Conservation (phyloP, 2,113 vertebrate species). For the Willisornis vidua region DNA sequence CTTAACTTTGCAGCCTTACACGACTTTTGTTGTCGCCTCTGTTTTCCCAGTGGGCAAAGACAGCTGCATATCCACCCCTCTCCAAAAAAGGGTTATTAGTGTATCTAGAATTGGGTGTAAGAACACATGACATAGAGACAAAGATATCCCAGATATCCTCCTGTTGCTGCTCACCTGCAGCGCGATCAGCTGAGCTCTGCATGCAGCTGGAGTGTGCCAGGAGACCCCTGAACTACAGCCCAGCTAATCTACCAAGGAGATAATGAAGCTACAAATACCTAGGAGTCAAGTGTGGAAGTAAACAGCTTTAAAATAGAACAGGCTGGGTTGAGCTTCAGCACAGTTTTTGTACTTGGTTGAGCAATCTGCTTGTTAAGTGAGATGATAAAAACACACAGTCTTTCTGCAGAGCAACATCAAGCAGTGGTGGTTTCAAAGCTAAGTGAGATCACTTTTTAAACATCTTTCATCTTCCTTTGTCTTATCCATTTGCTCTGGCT, state of each 20-base stretch:
- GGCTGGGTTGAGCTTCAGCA: not conserved
- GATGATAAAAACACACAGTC: not conserved
- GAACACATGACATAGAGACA: not conserved
- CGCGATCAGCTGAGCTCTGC: not conserved
- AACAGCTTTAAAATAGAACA: slow-evolving; percentile 34
- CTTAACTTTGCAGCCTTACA: not conserved
- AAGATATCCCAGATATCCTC: not conserved
- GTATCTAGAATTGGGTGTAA: not conserved
- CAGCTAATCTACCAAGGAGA: not conserved
- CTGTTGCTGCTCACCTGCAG: not conserved
- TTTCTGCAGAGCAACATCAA: not conserved
- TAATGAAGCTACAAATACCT: slow-evolving; percentile 20
- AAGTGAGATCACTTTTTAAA: not conserved
- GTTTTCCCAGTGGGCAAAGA: not conserved
- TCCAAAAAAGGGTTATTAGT: not conserved
- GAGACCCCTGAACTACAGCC: not conserved
- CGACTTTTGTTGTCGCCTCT: not conserved
- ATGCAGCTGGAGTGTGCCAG: not conserved
- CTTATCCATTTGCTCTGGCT: not conserved
- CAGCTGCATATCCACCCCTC: not conserved
- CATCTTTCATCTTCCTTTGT: not conserved
- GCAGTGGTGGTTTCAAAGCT: not conserved
- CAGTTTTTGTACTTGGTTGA: not conserved
- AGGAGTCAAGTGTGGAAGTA: not conserved
- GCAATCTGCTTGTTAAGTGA: not conserved